Conservation (phyloP, 1,140 invertebrate genomes). For the Nylanderia fulva region DNA sequence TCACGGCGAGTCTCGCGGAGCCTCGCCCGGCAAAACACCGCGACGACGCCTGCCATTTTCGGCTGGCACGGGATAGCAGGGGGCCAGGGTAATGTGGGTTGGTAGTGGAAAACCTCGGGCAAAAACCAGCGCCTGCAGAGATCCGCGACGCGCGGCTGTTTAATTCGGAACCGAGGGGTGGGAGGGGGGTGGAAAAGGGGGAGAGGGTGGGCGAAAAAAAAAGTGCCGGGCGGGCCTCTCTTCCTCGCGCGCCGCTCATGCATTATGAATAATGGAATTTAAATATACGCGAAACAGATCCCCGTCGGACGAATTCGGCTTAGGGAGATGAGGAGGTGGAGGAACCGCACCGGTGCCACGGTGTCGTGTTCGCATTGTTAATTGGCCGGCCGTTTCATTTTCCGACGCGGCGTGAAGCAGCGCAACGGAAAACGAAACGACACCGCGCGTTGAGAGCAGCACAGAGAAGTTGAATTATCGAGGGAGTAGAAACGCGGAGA, state of each 20-base stretch:
- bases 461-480: slow-evolving; percentile 45
- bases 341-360: slow-evolving; percentile 57
- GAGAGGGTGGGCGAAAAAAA: slow-evolving; percentile 47
- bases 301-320: slow-evolving; percentile 65
- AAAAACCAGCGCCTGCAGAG: slow-evolving; percentile 75
- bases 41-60: slow-evolving; percentile 65
- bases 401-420: slow-evolving; percentile 33
- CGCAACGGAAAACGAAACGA: slow-evolving; percentile 52
- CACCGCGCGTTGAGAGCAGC: slow-evolving; percentile 31
- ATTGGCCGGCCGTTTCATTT: slow-evolving; percentile 76
- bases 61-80: slow-evolving; percentile 52
- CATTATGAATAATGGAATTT: slow-evolving; percentile 83
- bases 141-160: slow-evolving; percentile 77
- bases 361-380: slow-evolving; percentile 80
- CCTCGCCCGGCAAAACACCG: slow-evolving; percentile 65
- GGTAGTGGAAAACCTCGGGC: slow-evolving; percentile 49
- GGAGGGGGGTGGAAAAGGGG: background rate
- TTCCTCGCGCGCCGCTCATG: slow-evolving; percentile 73
- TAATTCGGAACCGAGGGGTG: slow-evolving; percentile 77
- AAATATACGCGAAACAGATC: slow-evolving; percentile 78
- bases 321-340: slow-evolving; percentile 19
- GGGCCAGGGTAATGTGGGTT: slow-evolving; percentile 51
- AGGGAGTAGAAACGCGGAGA: slow-evolving; percentile 42
- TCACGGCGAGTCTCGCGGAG: slow-evolving; percentile 44
- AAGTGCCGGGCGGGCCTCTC: slow-evolving; percentile 48